Base-by-base conservation (phyloP, 2,113 vertebrate species). In the Cyanoliseus patagonus region DNA sequence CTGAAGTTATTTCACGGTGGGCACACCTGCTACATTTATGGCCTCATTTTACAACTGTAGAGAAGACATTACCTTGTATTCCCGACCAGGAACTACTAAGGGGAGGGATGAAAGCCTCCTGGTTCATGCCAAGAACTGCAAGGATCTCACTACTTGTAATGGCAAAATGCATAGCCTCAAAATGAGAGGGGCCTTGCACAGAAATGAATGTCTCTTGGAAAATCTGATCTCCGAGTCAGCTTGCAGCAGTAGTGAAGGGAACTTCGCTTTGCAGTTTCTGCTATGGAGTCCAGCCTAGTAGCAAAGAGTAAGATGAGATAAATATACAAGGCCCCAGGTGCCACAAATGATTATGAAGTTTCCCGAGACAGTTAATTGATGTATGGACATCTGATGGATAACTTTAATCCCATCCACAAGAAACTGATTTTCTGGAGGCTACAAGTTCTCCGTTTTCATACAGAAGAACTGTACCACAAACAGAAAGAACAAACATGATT, bases 21-120 rank as follows among this genome's bases (percentile, higher is more conserved):
- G 87, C 46, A 68, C 92, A 94, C 89, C 92, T 92, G 95, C 84
- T 84, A 57, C 84, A 75, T 90, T 92, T 92, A 67, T 8, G 11
- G 51, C 28, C 69, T 89, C 77, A 6, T 67, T 92, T 61, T 67
- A n/a, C 61, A 31, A 8, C 81, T 0, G 3, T 20, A 35, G 81
- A 91, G 92, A 87, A 82, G 64, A 67, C 25, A 49, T 27, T 37
- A 33, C 24, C 11, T 53, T 5, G 2, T 25, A 52, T 31, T 88
- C 28, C 53, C 37, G 64, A 90, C 46, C 30, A 63, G 47, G 51
- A 85, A 6, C 37, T 63, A 2, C 66, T 24, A 1, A 80, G 20
- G 24, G 47, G 79, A 83, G 37, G 28, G 68, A 4, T 11, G 73
- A 51, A 41, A 62, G 24, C 33, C 72, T 63, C 61, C 37, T 41